Base-by-base conservation (phyloP, 2,797 vertebrate species). In the Phoeniculus purpureus region DNA sequence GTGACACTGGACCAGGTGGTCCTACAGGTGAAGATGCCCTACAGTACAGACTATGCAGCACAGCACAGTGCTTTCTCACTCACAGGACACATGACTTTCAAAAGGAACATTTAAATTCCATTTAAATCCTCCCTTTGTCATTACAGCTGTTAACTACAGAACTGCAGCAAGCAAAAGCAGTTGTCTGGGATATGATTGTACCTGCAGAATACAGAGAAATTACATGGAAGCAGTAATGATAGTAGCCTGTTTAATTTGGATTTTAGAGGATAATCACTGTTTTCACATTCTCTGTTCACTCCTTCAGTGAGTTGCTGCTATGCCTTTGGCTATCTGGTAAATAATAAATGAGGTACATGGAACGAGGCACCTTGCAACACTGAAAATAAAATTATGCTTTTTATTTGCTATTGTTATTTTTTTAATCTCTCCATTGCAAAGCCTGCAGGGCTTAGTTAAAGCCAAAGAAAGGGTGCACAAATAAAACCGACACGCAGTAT, bases 371-470 rank as follows among this genome's bases (percentile, higher is more conserved):
- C 96, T 92, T 87, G 91, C 52, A 58, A 94, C 88, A 89, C 2
- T 85, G 94, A 95, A 97, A 94, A 97, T 82, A 90, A 95, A 94
- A 88, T 94, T 51, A 62, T 12, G 58, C 85, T 92, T 96, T 96
- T 96, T 96, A 96, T 97, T 97, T 97, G 89, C 93, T 95, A 94
- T 95, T 96, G 93, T 97, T 97, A 95, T 94, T 97, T 97, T 97
- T 92, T 97, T 95, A 97, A 96, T 95, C 94, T 91, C 93, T 89
- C 94, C 93, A 93, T 97, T 94, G 81, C 89, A 91, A 92, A 67
- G 94, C 89, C 95, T 92, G 87, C 72, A 87, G 95, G 93, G 95
- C 94, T 96, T 95, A 93, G 79, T 85, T 88, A 94, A 83, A 94
- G 90, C 86, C 97, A 90, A 89, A 92, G 87, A 94, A 95, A 94